phyloP scores from a whole-genome alignment of 2,888 invertebrate species.

The Hanleya hanleyi region DNA sequence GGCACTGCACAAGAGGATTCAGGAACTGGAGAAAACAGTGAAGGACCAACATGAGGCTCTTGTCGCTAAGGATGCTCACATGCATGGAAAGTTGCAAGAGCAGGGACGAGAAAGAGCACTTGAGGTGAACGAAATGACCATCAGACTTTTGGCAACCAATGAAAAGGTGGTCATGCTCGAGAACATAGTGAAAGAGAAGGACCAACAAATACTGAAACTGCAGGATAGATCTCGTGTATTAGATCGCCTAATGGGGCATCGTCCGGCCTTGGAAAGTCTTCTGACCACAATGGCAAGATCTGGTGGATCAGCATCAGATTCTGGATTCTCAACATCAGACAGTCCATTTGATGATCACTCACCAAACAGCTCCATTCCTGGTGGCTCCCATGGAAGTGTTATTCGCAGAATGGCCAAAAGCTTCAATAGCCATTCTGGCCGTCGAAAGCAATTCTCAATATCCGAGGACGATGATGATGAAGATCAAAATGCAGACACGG shows the following conservation, averaged over 20 bases:
- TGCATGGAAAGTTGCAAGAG: conserved; percentile 32
- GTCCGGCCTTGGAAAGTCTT: conserved; percentile 31
- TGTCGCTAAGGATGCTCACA: conserved; percentile 45
- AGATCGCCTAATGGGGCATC: conserved; percentile 31
- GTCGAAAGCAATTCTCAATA: conserved; percentile 40
- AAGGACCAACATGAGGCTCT: conserved; percentile 54
- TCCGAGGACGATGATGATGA: conserved; percentile 41
- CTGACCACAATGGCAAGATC: conserved; percentile 36
- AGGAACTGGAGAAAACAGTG: conserved; percentile 63
- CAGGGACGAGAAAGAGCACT: conserved; percentile 32
- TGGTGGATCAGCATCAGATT: neutral
- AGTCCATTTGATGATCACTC: neutral
- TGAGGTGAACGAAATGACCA: conserved; percentile 33
- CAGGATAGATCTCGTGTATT: conserved; percentile 23
- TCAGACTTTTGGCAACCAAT: conserved; percentile 42
- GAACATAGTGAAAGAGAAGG: conserved; percentile 45
- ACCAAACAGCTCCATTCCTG: neutral
- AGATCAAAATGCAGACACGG: neutral
- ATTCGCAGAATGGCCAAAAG: neutral
- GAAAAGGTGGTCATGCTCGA: conserved; percentile 44
- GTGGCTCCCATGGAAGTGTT: neutral
- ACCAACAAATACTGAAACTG: conserved; percentile 34
- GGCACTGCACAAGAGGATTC: conserved; percentile 62
- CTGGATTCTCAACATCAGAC: neutral
- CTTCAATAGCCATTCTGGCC: neutral